Percentiles rank a stretch among this genome's conserved stretches.
phyloP scores from a whole-genome alignment of 2,797 vertebrate genomes.

The Hapalemur alaotrensis region DNA sequence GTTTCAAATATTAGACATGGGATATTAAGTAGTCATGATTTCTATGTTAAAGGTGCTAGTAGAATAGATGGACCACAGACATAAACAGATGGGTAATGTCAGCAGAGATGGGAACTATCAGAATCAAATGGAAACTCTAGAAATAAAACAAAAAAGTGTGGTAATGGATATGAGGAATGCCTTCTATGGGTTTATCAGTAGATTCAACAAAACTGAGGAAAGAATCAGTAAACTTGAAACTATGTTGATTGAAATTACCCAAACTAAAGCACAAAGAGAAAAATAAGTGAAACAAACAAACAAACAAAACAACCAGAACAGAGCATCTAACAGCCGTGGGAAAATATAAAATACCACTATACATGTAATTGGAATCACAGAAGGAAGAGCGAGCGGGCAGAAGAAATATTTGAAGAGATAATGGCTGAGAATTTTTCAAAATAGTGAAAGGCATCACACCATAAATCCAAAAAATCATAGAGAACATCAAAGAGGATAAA shows the following conservation, averaged over 20 bases:
- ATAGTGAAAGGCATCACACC: neutral
- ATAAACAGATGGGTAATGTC: neutral
- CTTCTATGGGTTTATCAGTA: neutral
- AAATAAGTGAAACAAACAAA: neutral
- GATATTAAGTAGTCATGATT: neutral
- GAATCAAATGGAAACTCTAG: neutral
- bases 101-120: neutral
- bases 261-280: neutral
- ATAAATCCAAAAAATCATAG: neutral
- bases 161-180: neutral
- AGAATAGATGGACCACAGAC: neutral
- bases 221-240: neutral
- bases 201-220: neutral
- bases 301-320: neutral
- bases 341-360: neutral
- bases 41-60: neutral
- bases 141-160: neutral
- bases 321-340: neutral
- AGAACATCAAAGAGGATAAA: neutral
- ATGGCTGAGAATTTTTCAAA: neutral
- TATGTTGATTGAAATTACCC: neutral
- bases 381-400: neutral
- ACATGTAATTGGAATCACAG: neutral
- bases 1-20: neutral
- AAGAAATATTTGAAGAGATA: neutral